Percentiles rank a stretch among this genome's conserved stretches.
Evolutionary conservation across 2,113 vertebrate species (phyloP).

Genomic region (Peromyscus leucopus): DNA sequence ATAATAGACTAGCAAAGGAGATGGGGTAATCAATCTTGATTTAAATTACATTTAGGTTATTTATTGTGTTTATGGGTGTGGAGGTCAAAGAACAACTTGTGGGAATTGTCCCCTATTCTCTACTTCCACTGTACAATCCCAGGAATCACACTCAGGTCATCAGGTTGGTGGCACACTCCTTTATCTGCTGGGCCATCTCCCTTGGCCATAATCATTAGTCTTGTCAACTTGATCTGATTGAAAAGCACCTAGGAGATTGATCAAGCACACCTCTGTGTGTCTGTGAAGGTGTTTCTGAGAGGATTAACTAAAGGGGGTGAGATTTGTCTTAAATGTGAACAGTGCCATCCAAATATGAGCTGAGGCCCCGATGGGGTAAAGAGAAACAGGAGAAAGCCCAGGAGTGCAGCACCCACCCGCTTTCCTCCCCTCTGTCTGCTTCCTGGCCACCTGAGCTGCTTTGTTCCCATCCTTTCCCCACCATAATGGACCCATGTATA

Average conservation of each 20-base stretch:
- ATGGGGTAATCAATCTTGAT: neutral
- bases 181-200: neutral
- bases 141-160: neutral
- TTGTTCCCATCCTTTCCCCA: neutral
- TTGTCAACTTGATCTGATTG: neutral
- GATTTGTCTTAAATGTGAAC: neutral
- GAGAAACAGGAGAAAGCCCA: neutral
- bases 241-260: neutral
- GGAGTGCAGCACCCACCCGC: no score
- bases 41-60: neutral
- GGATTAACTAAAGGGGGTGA: neutral
- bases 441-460: neutral
- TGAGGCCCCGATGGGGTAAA: neutral
- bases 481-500: neutral
- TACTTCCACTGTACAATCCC: neutral
- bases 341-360: neutral
- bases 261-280: neutral
- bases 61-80: neutral
- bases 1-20: slow-evolving; percentile 10
- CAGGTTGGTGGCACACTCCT: neutral
- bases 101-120: neutral
- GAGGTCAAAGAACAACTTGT: neutral
- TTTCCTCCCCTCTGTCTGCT: no score
- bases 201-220: neutral
- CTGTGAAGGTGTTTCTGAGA: neutral